Conservation (phyloP, 2,888 invertebrate species). For the Arge pagana region DNA sequence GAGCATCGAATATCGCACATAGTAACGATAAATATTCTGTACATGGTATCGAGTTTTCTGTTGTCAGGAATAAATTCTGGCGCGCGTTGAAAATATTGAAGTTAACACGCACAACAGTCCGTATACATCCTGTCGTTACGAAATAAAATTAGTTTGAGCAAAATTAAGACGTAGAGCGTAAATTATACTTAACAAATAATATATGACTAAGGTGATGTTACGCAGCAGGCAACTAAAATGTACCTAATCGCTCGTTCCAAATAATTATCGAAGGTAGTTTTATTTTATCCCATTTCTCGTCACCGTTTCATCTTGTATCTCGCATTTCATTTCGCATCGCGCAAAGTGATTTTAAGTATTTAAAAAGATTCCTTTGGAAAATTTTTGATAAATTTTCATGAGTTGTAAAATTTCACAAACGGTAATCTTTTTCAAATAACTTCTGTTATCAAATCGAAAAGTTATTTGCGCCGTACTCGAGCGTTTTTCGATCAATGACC, state of each 20-base stretch:
- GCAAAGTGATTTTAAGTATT: no score
- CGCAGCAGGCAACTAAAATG: neutral
- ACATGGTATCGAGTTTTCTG: no score
- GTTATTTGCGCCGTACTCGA: no score
- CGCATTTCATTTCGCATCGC: no score
- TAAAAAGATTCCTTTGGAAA: neutral
- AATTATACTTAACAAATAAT: neutral
- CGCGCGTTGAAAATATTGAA: no score
- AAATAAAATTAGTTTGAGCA: constrained; percentile 11
- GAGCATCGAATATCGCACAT: no score
- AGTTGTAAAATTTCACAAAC: neutral
- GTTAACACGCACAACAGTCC: neutral
- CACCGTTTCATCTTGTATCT: no score
- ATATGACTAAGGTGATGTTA: neutral
- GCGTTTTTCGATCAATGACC: no score
- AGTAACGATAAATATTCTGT: no score
- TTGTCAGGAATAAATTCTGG: no score
- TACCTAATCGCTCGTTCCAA: neutral
- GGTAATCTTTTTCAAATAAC: neutral
- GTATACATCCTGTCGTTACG: no score
- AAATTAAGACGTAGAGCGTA: constrained; percentile 2
- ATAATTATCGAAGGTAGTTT: neutral
- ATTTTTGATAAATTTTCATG: neutral
- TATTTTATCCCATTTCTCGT: no score
- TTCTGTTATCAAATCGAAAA: neutral